These are phyloP conservation scores for Tiliqua scincoides DNA, from an alignment of 2,113 vertebrate genomes.

Conservation along the genomic window DNA sequence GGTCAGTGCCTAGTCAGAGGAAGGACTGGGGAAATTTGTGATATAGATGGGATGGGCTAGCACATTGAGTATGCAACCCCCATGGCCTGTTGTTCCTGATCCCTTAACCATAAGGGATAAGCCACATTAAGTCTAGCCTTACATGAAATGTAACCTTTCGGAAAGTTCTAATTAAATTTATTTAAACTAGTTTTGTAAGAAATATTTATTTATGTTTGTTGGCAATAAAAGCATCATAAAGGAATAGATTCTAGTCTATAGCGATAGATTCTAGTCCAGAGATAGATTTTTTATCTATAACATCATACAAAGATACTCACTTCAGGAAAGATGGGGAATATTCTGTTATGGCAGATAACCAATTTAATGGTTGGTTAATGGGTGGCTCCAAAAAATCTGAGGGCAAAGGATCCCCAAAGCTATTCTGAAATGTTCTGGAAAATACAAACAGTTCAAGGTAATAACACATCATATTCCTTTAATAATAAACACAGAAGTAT, in stretches of 20 bases:
- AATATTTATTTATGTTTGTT: neutral
- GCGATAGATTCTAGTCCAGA: too few species aligned
- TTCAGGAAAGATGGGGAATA: constrained; percentile 70
- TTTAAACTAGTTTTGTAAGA: constrained; percentile 13
- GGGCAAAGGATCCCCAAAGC: constrained; percentile 54
- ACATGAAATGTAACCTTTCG: neutral
- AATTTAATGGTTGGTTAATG: constrained; percentile 71
- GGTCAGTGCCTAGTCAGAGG: neutral
- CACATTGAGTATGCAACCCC: neutral
- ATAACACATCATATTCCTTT: constrained; percentile 27
- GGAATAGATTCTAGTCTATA: neutral
- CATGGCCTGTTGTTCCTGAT: neutral
- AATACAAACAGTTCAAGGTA: constrained; percentile 41
- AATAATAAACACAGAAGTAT: constrained; percentile 17
- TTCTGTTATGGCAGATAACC: constrained; percentile 84
- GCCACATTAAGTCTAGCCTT: neutral
- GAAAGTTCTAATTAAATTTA: neutral
- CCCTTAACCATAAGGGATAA: neutral
- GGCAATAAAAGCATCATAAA: neutral
- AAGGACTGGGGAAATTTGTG: neutral
- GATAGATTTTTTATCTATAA: neutral
- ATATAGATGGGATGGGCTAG: neutral
- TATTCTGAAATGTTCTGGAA: constrained; percentile 80
- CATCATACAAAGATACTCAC: constrained; percentile 66
- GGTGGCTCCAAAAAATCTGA: constrained; percentile 55